Base-by-base conservation (phyloP, 2,888 invertebrate species). In the Acanthosoma haemorrhoidale region DNA sequence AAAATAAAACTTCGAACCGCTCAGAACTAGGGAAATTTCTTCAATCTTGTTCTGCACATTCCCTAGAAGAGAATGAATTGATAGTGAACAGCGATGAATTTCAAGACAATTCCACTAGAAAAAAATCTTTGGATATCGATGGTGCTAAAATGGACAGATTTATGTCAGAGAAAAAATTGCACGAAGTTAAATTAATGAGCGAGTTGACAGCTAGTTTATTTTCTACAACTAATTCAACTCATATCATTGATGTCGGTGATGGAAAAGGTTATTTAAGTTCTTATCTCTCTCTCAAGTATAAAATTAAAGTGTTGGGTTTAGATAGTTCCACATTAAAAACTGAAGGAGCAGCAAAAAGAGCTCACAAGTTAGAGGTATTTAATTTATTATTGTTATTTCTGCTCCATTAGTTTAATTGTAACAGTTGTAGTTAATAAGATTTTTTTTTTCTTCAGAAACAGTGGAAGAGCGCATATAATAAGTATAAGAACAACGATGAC, bases 241-340 rank as follows among this genome's bases (percentile, higher is more conserved):
- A 85, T 79, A 81, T 91, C 41, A 83, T 95, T 15, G 96, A 96
- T 78, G 87, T 92, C 43, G 96, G 96, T 0, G 94, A 94, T 77
- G 96, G 96, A 0, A 90, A 92, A 78, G 96, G 94, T 0, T 92
- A 94, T 79, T 81, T 95, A 38, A 89, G 91, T 43, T 87, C 89
- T 0, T 85, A 89, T 11, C 78, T 96, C 60, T 85, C 89, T 0
- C 82, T 91, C 4, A 86, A 88, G 71, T 86, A 91, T 79, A 79
- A 83, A 29, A 80, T 91, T 69, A 87, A 87, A 39, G 90, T 94
- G 25, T 81, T 96, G 13, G 93, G 93, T 0, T 84, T 96, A 0
- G 96, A 96, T 80, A 88, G 89, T 8, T 88, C 88, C 18, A 78
- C 81, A 9, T 78, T 79, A 0, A 92, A 92, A 73, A 86, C 88